Evolutionary conservation across 2,888 invertebrate genomes (phyloP).

Genomic region (Macrosiphum euphorbiae): DNA sequence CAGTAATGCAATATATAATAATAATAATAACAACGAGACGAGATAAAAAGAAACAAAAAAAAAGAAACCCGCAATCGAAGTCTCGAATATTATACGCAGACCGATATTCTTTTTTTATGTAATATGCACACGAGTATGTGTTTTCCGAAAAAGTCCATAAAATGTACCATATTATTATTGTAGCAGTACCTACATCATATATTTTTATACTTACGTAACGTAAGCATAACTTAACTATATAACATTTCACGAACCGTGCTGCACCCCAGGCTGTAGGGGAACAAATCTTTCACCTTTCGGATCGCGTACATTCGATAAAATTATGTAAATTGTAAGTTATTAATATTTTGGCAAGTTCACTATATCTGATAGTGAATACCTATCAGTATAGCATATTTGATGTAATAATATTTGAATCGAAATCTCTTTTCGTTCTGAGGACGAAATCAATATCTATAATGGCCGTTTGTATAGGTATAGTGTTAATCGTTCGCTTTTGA

Average conservation of each 20-base stretch:
- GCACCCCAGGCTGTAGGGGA: neutral
- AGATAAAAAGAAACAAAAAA: neutral
- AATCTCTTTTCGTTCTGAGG: neutral
- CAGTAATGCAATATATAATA: neutral
- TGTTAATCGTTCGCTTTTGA: too few species aligned
- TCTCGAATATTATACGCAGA: neutral
- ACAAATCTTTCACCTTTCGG: neutral
- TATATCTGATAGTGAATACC: neutral
- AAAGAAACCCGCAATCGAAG: constrained; percentile 20
- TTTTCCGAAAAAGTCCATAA: neutral
- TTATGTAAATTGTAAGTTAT: neutral
- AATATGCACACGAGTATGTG: neutral
- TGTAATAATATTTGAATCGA: neutral
- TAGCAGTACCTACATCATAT: neutral
- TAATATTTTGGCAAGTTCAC: neutral
- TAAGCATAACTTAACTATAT: too few species aligned
- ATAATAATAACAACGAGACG: constrained; percentile 29
- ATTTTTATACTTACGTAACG: too few species aligned
- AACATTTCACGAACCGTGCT: neutral
- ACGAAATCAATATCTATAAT: neutral
- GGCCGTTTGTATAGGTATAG: neutral
- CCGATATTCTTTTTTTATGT: neutral
- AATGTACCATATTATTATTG: neutral
- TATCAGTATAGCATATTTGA: neutral
- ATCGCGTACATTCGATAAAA: neutral